Evolutionary conservation across 2,113 vertebrate genomes (phyloP).

Genomic region (Candoia aspera): DNA sequence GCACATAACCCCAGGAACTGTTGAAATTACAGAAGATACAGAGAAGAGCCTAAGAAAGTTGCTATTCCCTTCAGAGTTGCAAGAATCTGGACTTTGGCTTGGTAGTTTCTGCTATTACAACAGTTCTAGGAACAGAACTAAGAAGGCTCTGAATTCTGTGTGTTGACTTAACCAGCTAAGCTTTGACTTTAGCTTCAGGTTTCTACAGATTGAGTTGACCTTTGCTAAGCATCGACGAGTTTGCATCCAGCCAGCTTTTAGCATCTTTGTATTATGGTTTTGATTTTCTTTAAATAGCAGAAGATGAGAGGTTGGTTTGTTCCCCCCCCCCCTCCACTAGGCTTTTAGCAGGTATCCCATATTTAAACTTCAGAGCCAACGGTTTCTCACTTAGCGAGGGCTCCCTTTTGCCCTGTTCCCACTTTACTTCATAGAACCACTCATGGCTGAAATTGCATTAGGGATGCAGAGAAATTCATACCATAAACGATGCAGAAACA

Average conservation of each 20-base stretch:
- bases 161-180: not conserved
- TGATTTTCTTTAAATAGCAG: slow-evolving; percentile 65
- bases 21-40: not conserved
- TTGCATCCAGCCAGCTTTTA: slow-evolving; percentile 62
- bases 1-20: not conserved
- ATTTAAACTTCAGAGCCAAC: slow-evolving; percentile 75
- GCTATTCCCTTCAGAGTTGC: not conserved
- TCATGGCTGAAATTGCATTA: not conserved
- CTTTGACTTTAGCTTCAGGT: slow-evolving; percentile 63
- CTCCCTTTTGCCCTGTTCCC: not conserved
- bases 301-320: slow-evolving; percentile 22
- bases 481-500: not conserved
- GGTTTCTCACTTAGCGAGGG: slow-evolving; percentile 56
- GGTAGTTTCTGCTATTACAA: not conserved
- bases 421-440: slow-evolving; percentile 26
- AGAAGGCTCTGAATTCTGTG: not conserved
- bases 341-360: slow-evolving; percentile 51
- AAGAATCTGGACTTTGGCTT: not conserved
- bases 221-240: slow-evolving; percentile 71
- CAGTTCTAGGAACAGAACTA: not conserved
- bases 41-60: not conserved
- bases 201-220: slow-evolving; percentile 78
- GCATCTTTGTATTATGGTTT: slow-evolving; percentile 52
- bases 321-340: no score
- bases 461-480: not conserved